Percentiles rank a stretch among this genome's conserved stretches.
Evolutionary conservation across 2,797 vertebrate species (phyloP).

Genomic region (Myoxocephalus aenaeus): DNA sequence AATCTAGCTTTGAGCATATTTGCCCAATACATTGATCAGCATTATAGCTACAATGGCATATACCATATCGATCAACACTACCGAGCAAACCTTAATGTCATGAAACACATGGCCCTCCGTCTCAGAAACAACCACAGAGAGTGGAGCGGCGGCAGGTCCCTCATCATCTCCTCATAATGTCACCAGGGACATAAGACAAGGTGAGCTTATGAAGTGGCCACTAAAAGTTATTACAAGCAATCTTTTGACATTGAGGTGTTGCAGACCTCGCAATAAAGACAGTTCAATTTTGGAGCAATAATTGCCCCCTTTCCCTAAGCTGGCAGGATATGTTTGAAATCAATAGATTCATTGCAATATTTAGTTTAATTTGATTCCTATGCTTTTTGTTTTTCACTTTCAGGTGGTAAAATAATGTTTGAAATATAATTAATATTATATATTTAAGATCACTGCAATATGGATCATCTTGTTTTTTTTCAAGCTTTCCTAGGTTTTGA

Average conservation of each 20-base stretch:
- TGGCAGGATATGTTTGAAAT: background rate
- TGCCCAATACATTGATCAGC: background rate
- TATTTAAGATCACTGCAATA: background rate
- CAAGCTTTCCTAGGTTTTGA: background rate
- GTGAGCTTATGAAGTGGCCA: constrained; percentile 4
- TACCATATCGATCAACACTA: background rate
- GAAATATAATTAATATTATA: background rate
- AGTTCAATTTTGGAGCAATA: background rate
- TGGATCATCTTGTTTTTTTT: background rate
- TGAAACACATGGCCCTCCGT: background rate
- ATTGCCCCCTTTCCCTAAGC: background rate
- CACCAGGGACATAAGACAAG: background rate
- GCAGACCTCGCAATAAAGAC: background rate
- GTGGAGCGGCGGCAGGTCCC: background rate
- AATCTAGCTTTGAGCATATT: background rate
- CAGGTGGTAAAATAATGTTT: background rate
- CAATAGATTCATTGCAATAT: background rate
- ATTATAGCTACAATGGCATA: background rate
- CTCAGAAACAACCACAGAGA: background rate
- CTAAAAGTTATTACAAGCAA: constrained; percentile 5
- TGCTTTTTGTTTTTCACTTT: background rate
- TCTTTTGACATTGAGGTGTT: background rate
- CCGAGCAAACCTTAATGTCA: too few species aligned
- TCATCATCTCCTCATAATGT: constrained; percentile 4
- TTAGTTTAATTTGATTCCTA: background rate